phyloP scores from a whole-genome alignment of 2,113 vertebrate genomes.

The Myrmophylax atrothorax region DNA sequence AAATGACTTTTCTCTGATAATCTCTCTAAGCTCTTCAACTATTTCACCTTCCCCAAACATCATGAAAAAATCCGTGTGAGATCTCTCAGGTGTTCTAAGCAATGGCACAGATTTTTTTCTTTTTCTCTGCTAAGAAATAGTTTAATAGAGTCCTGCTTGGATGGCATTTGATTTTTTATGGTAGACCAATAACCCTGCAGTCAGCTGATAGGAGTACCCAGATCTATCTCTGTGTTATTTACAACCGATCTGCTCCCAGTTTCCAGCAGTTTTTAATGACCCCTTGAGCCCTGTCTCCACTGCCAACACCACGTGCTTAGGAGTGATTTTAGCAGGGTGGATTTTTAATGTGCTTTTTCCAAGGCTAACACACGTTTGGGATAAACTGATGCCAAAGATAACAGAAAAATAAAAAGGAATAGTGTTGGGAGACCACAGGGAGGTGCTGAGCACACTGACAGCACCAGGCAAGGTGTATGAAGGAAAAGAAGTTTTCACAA shows the following conservation, averaged over 20 bases:
- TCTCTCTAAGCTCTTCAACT: not conserved
- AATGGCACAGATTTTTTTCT: not conserved
- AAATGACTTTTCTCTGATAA: not conserved
- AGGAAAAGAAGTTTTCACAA: not conserved
- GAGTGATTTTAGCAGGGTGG: not conserved
- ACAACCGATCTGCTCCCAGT: not conserved
- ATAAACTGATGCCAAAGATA: not conserved
- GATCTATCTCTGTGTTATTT: not conserved
- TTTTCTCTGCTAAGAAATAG: not conserved
- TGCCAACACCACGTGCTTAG: not conserved
- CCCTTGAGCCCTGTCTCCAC: not conserved
- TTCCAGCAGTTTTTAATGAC: not conserved
- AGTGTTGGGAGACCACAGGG: not conserved
- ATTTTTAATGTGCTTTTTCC: not conserved
- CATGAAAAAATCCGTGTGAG: not conserved
- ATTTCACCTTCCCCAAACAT: not conserved
- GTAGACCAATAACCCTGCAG: not conserved
- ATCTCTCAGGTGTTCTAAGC: not conserved
- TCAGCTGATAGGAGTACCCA: not conserved
- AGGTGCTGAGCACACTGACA: not conserved
- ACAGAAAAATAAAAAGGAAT: not conserved
- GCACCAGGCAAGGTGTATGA: fast-evolving
- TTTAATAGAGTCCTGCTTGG: not conserved
- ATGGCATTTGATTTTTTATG: not conserved
- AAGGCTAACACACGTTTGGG: not conserved